Evolutionary conservation across 92 coral and sea anemone genomes (phyloP).

Genomic region (Porites evermanni): DNA sequence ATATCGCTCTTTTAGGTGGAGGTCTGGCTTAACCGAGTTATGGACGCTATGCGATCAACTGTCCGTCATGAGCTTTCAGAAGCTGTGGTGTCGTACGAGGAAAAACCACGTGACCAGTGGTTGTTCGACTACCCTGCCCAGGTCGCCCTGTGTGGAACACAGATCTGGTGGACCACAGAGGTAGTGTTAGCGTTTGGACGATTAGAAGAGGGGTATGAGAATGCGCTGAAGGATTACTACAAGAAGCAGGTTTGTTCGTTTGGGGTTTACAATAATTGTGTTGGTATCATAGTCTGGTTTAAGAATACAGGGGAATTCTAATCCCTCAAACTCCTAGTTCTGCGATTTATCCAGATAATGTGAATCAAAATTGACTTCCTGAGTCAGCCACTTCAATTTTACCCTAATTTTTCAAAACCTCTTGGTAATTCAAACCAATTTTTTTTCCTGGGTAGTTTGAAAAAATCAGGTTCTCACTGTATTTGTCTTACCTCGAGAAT

Average conservation of each 20-base stretch:
- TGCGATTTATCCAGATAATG: no score
- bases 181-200: conserved; percentile 96
- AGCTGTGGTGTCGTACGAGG: conserved; percentile 95
- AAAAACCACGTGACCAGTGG: conserved; percentile 99
- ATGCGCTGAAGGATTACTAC: conserved; percentile 96
- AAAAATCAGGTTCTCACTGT: no score
- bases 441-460: no score
- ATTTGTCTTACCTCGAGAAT: no score
- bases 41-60: conserved; percentile 97
- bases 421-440: no score
- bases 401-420: no score
- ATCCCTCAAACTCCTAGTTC: no score
- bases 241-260: conserved; percentile 87
- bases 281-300: no score
- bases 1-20: conserved; percentile 71
- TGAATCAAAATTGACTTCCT: no score
- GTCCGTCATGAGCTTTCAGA: conserved; percentile 92
- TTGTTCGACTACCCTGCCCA: conserved; percentile 98
- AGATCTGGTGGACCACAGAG: conserved; percentile 99
- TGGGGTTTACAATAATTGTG: background rate
- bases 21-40: conserved; percentile 95
- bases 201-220: conserved; percentile 98
- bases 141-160: conserved; percentile 98
- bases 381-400: no score
- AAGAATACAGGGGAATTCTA: no score